Base-by-base conservation (phyloP, 2,797 vertebrate genomes). In the Decapterus maruadsi region DNA sequence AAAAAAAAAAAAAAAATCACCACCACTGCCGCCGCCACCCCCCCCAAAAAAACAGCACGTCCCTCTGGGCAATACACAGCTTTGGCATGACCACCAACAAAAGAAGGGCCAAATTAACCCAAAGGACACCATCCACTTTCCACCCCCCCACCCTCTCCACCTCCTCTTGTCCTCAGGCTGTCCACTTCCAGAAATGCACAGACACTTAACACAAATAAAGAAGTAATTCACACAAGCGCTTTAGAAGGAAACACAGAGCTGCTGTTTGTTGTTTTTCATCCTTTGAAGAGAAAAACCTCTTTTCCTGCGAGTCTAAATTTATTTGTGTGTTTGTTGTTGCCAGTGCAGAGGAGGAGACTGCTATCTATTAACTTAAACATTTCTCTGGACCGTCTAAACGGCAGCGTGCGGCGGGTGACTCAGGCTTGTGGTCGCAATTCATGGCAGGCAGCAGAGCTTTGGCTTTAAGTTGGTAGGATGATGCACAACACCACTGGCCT, bases 71-170 rank as follows among this genome's bases (percentile, higher is more conserved):
- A 67, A 85, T 76, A 45, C 80, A 61, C 77, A 51, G 61, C 82
- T 86, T 91, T 55, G 48, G 75, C 86, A 75, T 87, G 85, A 86
- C 84, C 90, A 78, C 80, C 85, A 65, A 81, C 88, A 85, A 92
- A 92, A 94, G 68, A 75, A 3, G 74, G 56, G 68, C 80, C 78
- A 88, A 92, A 87, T 92, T 86, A 92, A 88, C 91, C 94, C 90
- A 94, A 57, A 78, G 90, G 89, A 94, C 86, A 84, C 83, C 78
- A 71, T 70, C 79, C 56, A 68, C 72, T 83, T 72, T 73, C 58
- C 68, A 62, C 42, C 65, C 64, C 80, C 38, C 10, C 38, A 40
- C 22, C 26, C 26, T 1, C 36, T 38, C 36, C 45, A 34, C 43
- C 65, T 43, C 54, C 9, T 62, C 57, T 55, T 80, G 51, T 82